Percentiles rank a stretch among this genome's conserved stretches.
phyloP scores from a whole-genome alignment of 2,888 invertebrate genomes.

The Tryphoninae sp. region DNA sequence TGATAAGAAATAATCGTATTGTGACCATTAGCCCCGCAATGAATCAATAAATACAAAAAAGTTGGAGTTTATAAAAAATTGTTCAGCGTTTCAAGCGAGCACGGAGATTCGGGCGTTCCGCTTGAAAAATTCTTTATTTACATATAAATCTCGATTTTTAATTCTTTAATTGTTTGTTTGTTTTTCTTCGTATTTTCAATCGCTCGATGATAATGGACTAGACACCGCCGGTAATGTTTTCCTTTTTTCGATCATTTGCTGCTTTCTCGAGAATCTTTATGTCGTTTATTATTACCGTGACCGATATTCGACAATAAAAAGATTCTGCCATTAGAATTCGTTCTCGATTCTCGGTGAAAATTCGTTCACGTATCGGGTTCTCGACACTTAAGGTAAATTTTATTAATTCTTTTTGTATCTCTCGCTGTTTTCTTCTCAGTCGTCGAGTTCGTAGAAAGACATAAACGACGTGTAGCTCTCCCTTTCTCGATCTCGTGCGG shows the following conservation, averaged over 20 bases:
- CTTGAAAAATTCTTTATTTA: conserved; percentile 56
- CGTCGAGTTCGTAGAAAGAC: conserved; percentile 36
- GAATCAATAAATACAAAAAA: conserved; percentile 77
- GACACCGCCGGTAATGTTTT: conserved; percentile 71
- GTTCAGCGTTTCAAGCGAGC: conserved; percentile 65
- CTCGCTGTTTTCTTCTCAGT: conserved; percentile 8
- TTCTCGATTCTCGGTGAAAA: conserved; percentile 1
- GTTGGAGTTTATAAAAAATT: conserved; percentile 56
- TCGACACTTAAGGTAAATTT: conserved; percentile 21
- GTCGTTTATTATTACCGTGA: conserved; percentile 19
- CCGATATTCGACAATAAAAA: conserved; percentile 36
- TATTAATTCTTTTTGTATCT: conserved; percentile 5
- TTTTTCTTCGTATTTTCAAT: conserved; percentile 47
- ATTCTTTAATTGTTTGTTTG: conserved; percentile 32
- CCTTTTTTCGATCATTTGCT: conserved; percentile 16
- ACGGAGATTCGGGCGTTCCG: conserved; percentile 45
- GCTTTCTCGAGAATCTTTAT: conserved; percentile 12
- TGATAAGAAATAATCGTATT: conserved; percentile 66
- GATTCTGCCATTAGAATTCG: conserved; percentile 25
- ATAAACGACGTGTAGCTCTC: conserved; percentile 61
- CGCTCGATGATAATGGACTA: conserved; percentile 73
- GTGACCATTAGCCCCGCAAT: conserved; percentile 74
- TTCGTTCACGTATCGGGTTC: conserved; percentile 31
- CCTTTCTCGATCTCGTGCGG: conserved; percentile 66
- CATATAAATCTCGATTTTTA: conserved; percentile 46